phyloP scores from a whole-genome alignment of 2,113 vertebrate genomes.

The mouse (Mus musculus) region DNA sequence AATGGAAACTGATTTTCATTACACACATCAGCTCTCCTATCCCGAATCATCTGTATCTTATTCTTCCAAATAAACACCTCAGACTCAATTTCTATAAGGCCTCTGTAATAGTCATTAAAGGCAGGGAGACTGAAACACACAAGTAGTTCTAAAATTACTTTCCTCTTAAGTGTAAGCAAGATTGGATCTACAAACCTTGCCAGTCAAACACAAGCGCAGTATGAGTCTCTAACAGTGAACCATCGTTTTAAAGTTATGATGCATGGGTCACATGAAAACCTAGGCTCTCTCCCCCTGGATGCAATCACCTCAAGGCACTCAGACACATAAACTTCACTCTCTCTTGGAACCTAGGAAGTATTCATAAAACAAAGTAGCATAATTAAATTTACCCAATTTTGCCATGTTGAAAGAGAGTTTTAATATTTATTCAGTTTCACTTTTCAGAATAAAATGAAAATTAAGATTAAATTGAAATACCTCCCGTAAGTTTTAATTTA shows the following conservation, averaged over 20 bases:
- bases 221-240: constrained; percentile 42
- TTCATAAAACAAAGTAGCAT: constrained; percentile 46
- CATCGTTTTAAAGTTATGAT: constrained; percentile 5
- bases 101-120: constrained; percentile 38
- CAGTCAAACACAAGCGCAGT: constrained; percentile 33
- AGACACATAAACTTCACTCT: neutral
- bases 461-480: constrained; percentile 63
- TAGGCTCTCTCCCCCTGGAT: neutral
- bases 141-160: constrained; percentile 45
- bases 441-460: constrained; percentile 65
- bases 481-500: constrained; percentile 47
- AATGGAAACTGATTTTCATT: neutral
- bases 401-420: constrained; percentile 19
- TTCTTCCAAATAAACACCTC: neutral
- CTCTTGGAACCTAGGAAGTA: constrained; percentile 2
- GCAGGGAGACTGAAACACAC: constrained; percentile 40
- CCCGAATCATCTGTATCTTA: neutral
- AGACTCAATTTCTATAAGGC: constrained; percentile 11
- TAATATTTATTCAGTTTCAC: constrained; percentile 67
- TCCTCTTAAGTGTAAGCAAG: constrained; percentile 6
- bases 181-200: constrained; percentile 41
- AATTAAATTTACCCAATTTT: constrained; percentile 59
- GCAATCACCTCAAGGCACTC: neutral
- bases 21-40: neutral
- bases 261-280: neutral